Base-by-base conservation (phyloP, 2,113 vertebrate species). In the Microtus montanus region DNA sequence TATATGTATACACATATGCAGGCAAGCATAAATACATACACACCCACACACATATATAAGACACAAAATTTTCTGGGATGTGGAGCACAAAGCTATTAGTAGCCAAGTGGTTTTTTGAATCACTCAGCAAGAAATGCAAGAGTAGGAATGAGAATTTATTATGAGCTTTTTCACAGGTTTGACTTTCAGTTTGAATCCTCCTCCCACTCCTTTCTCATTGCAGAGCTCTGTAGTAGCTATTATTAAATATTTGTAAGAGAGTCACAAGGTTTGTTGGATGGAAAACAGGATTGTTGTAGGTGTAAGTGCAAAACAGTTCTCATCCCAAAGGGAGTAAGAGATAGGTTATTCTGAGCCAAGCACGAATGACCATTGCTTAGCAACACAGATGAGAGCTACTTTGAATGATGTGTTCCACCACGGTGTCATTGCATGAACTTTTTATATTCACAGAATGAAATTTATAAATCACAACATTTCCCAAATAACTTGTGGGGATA, bases 31-130 rank as follows among this genome's bases (percentile, higher is more conserved):
- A 7, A 20, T 35, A 52, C 3, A 30, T 41, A 33, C 54, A 79
- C 2, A 14, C 2, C 24, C 52, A 54, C 24, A 73, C 7, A 13
- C 3, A 28, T 0, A 3, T 64, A 41, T 1, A 0, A 80, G 4
- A 4, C 63, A 89, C 78, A n/a, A 12, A 19, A n/a, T n/a, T 8
- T 58, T 66, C 61, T 61, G 9, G 41, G 35, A 78, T 12, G 2
- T 54, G 30, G 15, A 74, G 3, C 20, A 7, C 13, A 47, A 24
- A 41, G 5, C 30, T 66, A 26, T 0, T 7, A 79, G 14, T 49
- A 75, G 4, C 13, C 61, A 44, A 85, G 22, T 20, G 79, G 71
- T 44, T 44, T 83, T 28, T 41, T 41, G 20, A 73, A 74, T 58
- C 10, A 28, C 75, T 28, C 30, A 87, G 19, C 24, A 90, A 87